Evolutionary conservation across 2,888 invertebrate genomes (phyloP).

Genomic region (Altica lythri): DNA sequence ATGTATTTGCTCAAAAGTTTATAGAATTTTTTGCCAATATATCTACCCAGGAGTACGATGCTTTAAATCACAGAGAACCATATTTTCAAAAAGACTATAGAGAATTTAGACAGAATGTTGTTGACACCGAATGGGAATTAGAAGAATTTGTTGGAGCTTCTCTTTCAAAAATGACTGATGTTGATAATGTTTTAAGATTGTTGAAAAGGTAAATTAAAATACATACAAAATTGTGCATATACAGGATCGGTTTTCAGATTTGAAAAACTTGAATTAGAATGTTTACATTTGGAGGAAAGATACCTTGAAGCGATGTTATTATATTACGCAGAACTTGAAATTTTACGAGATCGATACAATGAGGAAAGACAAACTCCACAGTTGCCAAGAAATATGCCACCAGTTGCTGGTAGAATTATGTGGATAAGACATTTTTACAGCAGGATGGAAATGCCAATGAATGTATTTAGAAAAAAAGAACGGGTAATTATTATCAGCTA

Average conservation of each 20-base stretch:
- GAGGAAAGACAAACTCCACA: constrained; percentile 76
- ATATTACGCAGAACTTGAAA: constrained; percentile 71
- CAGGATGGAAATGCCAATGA: constrained; percentile 77
- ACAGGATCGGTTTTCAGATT: constrained; percentile 60
- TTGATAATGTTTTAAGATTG: constrained; percentile 53
- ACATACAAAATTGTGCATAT: background rate
- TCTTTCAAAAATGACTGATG: constrained; percentile 52
- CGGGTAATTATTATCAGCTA: constrained; percentile 39
- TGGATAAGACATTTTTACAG: constrained; percentile 82
- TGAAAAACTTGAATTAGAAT: constrained; percentile 72
- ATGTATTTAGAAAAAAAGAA: constrained; percentile 58
- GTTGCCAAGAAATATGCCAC: constrained; percentile 76
- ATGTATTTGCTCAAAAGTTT: constrained; percentile 71
- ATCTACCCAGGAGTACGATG: constrained; percentile 75
- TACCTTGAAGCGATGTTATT: constrained; percentile 72
- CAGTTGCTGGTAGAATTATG: constrained; percentile 77
- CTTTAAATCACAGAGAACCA: constrained; percentile 75
- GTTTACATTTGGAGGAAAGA: constrained; percentile 74
- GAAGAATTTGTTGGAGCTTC: constrained; percentile 71
- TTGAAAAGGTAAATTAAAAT: constrained; percentile 47
- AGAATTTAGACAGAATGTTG: constrained; percentile 70
- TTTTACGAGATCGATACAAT: constrained; percentile 76
- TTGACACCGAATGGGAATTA: constrained; percentile 72
- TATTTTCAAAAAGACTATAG: constrained; percentile 80
- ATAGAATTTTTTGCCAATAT: constrained; percentile 59